Percentiles rank a stretch among this genome's conserved stretches.
phyloP scores from a whole-genome alignment of 35 echinoderm and acorn worm species.

The Antedon bifida region DNA sequence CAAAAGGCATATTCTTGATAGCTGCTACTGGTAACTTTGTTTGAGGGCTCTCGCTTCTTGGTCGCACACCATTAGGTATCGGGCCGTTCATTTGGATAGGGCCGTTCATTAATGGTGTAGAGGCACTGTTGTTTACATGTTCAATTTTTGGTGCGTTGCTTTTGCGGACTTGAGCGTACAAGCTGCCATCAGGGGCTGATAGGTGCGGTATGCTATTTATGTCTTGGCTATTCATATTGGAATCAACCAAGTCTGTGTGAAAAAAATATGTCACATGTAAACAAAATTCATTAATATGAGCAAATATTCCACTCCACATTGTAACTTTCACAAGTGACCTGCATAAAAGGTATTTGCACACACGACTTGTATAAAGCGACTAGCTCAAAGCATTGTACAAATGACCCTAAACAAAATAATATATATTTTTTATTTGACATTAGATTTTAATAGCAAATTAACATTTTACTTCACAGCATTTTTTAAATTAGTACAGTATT shows the following conservation, averaged over 20 bases:
- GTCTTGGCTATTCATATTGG: background rate
- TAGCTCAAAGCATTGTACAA: too few species aligned
- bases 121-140: conserved; percentile 15
- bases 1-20: background rate
- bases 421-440: too few species aligned
- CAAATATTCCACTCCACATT: too few species aligned
- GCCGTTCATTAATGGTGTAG: conserved; percentile 16
- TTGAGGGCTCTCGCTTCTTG: background rate
- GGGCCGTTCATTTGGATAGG: background rate
- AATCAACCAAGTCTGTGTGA: background rate
- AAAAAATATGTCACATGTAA: background rate
- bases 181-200: conserved; percentile 75
- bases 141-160: conserved; percentile 19
- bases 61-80: conserved; percentile 5
- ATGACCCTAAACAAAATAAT: too few species aligned
- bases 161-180: conserved; percentile 90
- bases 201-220: conserved; percentile 35
- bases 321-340: too few species aligned
- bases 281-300: background rate
- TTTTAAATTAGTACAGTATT: too few species aligned
- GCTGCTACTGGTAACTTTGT: background rate
- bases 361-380: too few species aligned
- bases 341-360: too few species aligned
- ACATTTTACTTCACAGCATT: too few species aligned
- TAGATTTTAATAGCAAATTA: too few species aligned